Evolutionary conservation across 2,797 vertebrate species (phyloP).

Genomic region (Octomys mimax): DNA sequence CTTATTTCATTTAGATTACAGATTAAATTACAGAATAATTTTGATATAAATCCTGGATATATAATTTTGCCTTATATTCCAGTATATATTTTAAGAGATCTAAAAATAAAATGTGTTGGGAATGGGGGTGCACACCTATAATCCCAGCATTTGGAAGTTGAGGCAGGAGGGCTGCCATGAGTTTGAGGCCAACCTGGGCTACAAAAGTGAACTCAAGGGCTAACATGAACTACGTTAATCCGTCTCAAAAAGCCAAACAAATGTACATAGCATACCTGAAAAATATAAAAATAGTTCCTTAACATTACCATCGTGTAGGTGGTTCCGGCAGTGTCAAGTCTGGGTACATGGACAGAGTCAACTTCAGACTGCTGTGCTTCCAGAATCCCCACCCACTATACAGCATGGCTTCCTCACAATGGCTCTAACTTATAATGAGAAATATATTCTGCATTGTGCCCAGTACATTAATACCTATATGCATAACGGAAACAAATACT

Average conservation of each 20-base stretch:
- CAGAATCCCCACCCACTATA: background rate
- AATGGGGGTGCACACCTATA: background rate
- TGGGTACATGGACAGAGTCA: background rate
- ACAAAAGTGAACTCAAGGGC: background rate
- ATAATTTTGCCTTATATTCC: slow-evolving; percentile 1
- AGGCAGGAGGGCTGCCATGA: background rate
- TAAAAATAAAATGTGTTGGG: background rate
- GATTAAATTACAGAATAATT: background rate
- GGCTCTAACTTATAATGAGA: background rate
- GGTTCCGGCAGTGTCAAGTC: background rate
- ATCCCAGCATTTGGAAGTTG: background rate
- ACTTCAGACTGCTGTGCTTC: background rate
- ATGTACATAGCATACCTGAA: background rate
- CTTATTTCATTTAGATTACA: background rate
- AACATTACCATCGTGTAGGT: background rate
- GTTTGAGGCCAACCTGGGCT: background rate
- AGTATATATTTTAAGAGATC: background rate
- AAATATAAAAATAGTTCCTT: background rate
- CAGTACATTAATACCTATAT: background rate
- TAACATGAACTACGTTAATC: background rate
- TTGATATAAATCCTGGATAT: background rate
- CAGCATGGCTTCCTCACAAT: background rate
- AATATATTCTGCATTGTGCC: background rate
- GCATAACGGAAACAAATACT: background rate
- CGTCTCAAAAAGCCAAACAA: background rate